Conservation (phyloP, 2,113 vertebrate species). For the Hyla sarda region DNA sequence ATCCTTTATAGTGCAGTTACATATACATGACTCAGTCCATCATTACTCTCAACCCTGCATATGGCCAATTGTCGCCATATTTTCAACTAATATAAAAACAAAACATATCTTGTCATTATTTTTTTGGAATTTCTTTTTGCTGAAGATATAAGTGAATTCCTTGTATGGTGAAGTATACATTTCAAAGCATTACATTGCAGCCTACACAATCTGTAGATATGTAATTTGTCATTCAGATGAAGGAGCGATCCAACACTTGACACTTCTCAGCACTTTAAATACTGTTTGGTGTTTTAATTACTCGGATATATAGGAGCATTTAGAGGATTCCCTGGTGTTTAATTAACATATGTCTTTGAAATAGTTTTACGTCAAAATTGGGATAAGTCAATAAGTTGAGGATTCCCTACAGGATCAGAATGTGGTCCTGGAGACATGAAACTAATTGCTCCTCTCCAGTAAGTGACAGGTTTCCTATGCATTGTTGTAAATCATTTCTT, state of each 20-base stretch:
- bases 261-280: constrained; percentile 17
- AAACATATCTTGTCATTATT: background rate
- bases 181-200: background rate
- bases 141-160: background rate
- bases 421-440: constrained; percentile 17
- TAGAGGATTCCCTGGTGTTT: constrained; percentile 30
- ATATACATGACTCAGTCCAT: background rate
- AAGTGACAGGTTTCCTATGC: constrained; percentile 5
- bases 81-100: background rate
- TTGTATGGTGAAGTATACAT: background rate
- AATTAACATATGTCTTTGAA: constrained; percentile 44
- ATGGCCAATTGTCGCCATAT: background rate
- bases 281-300: constrained; percentile 44
- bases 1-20: background rate
- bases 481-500: background rate
- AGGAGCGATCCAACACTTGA: constrained; percentile 10
- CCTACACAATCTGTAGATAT: constrained; percentile 12
- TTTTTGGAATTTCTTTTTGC: background rate
- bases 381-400: constrained; percentile 32
- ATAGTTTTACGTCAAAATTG: constrained; percentile 42
- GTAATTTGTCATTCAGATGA: constrained; percentile 21
- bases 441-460: constrained; percentile 21
- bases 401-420: background rate
- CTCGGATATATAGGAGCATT: constrained; percentile 1
- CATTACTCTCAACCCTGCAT: background rate